Conservation (phyloP, 2,888 invertebrate species). For the Therioaphis trifolii region DNA sequence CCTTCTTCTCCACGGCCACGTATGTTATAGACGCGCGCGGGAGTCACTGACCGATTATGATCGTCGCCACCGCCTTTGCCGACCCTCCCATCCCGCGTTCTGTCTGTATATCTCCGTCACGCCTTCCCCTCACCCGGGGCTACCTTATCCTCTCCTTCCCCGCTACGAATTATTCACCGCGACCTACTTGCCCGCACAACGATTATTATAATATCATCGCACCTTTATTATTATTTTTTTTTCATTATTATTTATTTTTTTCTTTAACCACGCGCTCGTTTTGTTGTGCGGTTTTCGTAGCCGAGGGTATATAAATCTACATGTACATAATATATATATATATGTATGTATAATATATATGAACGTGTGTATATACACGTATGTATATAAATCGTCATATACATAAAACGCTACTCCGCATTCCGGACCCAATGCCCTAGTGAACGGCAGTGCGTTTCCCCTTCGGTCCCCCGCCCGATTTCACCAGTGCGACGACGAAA, state of each 20-base stretch:
- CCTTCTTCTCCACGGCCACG: background rate
- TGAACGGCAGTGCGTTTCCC: conserved; percentile 41
- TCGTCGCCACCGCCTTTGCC: conserved; percentile 23
- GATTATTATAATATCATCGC: conserved; percentile 29
- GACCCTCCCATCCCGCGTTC: background rate
- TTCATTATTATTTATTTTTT: background rate
- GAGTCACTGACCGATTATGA: conserved; percentile 62
- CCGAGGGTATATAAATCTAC: conserved; percentile 20
- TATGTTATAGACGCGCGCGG: background rate
- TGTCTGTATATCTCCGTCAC: background rate
- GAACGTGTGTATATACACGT: background rate
- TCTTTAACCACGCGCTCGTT: conserved; percentile 3
- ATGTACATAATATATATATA: background rate
- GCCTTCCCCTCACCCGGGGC: background rate
- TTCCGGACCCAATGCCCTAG: conserved; percentile 63
- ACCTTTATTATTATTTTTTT: conserved; percentile 27
- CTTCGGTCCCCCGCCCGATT: conserved; percentile 40
- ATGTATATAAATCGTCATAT: conserved; percentile 40
- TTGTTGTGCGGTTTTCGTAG: conserved; percentile 34
- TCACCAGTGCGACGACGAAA: conserved; percentile 24
- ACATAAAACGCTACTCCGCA: conserved; percentile 48
- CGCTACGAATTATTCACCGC: conserved; percentile 20
- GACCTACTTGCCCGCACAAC: conserved; percentile 50
- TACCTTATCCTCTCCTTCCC: background rate
- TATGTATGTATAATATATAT: background rate